Conservation (phyloP, 2,797 vertebrate genomes). For the Platalea minor region DNA sequence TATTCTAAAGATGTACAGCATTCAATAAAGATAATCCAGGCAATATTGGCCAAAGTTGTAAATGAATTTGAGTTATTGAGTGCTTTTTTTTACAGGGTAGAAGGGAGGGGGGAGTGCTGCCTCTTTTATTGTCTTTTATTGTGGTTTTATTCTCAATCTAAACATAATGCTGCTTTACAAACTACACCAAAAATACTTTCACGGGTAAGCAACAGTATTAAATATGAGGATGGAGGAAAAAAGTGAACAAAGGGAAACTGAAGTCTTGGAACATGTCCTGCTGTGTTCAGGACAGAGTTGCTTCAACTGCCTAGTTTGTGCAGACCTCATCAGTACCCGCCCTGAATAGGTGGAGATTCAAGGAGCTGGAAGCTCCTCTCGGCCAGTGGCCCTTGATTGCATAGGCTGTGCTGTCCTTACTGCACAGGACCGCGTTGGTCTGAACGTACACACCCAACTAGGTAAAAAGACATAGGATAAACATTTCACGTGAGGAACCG, state of each 20-base stretch:
- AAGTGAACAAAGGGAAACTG: neutral
- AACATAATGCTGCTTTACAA: neutral
- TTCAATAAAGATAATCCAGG: slow-evolving; percentile 52
- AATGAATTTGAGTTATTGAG: neutral
- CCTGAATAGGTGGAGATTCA: neutral
- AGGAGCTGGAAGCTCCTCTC: neutral
- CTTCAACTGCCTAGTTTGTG: neutral
- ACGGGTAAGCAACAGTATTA: neutral
- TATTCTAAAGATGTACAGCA: neutral
- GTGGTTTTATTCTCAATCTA: neutral
- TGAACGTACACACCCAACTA: neutral
- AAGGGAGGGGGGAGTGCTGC: neutral
- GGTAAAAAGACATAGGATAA: neutral
- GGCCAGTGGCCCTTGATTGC: neutral
- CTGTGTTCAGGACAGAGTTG: neutral
- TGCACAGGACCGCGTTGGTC: neutral
- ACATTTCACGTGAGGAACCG: neutral
- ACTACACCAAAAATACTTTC: neutral
- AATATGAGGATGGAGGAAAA: neutral
- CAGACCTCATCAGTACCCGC: neutral
- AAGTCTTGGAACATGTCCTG: neutral
- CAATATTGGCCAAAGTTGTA: neutral
- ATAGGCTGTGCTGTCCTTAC: neutral
- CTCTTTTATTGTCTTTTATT: neutral
- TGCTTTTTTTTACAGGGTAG: neutral